These are phyloP conservation scores for Antennarius maculatus DNA, from an alignment of 2,797 vertebrate species.

Conservation along the genomic window DNA sequence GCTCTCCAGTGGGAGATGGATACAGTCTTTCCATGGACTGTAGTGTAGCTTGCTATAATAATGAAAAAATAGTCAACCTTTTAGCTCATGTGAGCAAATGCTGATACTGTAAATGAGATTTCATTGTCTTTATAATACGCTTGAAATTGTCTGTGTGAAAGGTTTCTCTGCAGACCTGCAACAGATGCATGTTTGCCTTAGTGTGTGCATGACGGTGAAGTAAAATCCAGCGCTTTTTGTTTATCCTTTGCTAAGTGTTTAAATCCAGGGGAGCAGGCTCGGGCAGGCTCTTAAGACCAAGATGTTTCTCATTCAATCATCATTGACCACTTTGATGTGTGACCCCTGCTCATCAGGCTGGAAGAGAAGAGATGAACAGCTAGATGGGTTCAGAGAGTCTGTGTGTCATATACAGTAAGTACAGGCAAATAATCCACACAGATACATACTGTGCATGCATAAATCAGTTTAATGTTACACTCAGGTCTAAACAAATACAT, in stretches of 20 bases:
- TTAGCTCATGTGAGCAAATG: slow-evolving; percentile 15
- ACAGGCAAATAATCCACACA: slow-evolving; percentile 6
- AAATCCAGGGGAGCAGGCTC: slow-evolving; percentile 72
- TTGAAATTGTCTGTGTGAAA: slow-evolving; percentile 12
- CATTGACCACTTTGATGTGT: slow-evolving; percentile 74
- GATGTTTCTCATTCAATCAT: slow-evolving; percentile 70
- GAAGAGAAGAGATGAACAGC: slow-evolving; percentile 59
- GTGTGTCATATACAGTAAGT: too few species aligned
- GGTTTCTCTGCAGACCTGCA: slow-evolving; percentile 19
- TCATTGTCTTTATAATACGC: slow-evolving; percentile 17
- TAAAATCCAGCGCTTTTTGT: slow-evolving; percentile 57
- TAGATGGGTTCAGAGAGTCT: slow-evolving; percentile 44
- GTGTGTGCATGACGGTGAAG: slow-evolving; percentile 19
- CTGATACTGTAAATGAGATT: slow-evolving; percentile 15
- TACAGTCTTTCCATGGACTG: slow-evolving; percentile 37
- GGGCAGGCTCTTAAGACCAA: slow-evolving; percentile 66
- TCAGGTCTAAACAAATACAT: slow-evolving; percentile 14
- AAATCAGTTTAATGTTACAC: not conserved
- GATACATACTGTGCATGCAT: not conserved
- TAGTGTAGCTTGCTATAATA: slow-evolving; percentile 25
- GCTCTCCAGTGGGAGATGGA: slow-evolving; percentile 33
- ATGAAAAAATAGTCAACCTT: slow-evolving; percentile 18
- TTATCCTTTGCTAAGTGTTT: slow-evolving; percentile 65
- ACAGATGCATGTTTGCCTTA: not conserved
- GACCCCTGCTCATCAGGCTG: slow-evolving; percentile 64